These are phyloP conservation scores for Macquaria ambigua DNA, from an alignment of 2,113 vertebrate genomes.

Conservation along the genomic window DNA sequence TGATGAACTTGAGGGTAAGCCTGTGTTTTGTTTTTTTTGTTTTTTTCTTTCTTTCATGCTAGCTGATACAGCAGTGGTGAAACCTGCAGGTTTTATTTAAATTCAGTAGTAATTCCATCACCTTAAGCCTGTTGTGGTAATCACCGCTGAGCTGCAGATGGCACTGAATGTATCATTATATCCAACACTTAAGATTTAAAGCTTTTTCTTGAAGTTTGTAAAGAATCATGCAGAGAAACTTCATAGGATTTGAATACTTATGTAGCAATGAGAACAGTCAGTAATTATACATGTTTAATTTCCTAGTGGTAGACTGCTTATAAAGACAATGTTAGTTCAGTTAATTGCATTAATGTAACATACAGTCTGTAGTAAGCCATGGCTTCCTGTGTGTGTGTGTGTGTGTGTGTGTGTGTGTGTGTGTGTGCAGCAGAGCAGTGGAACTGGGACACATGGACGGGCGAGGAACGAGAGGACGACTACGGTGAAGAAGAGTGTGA, in stretches of 20 bases:
- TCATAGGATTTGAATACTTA: background rate
- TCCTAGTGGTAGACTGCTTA: no score
- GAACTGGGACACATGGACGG: conserved; percentile 92
- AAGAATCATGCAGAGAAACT: background rate
- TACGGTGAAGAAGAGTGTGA: conserved; percentile 32
- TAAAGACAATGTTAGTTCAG: background rate
- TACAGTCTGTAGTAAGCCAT: background rate
- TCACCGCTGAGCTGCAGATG: background rate
- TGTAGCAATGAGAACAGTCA: background rate
- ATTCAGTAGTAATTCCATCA: background rate
- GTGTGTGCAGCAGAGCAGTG: conserved; percentile 84
- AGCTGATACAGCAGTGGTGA: background rate
- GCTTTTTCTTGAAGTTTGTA: background rate
- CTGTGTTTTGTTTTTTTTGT: background rate
- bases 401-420: background rate
- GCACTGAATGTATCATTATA: background rate
- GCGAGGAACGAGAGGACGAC: conserved; percentile 71
- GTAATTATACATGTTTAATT: no score
- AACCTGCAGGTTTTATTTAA: background rate
- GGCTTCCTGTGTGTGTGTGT: background rate
- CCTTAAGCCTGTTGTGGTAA: background rate
- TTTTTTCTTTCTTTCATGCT: background rate
- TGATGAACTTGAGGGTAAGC: conserved; percentile 86
- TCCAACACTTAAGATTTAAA: background rate
- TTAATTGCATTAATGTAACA: background rate